phyloP scores from a whole-genome alignment of 2,888 invertebrate genomes.

The Cantharis lateralis region DNA sequence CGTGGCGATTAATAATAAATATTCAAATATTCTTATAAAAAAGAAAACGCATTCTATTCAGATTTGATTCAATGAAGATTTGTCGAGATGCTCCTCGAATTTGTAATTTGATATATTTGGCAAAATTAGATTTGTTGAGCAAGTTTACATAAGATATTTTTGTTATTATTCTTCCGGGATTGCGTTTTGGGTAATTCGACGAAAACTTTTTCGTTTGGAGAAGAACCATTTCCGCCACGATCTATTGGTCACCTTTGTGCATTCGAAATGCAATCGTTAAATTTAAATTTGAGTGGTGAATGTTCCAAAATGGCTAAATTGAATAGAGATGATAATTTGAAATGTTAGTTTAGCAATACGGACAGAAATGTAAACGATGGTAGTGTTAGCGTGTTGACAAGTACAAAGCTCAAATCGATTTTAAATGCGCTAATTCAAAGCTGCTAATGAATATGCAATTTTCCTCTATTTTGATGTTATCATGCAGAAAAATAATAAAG shows the following conservation, averaged over 20 bases:
- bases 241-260: not conserved
- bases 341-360: slow-evolving; percentile 22
- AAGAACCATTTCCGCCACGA: not conserved
- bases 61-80: not conserved
- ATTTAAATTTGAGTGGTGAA: not conserved
- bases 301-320: slow-evolving; percentile 10
- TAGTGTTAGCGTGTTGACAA: slow-evolving; percentile 28
- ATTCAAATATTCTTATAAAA: slow-evolving; percentile 7
- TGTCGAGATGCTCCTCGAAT: slow-evolving; percentile 1
- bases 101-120: not conserved
- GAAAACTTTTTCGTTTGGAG: not conserved
- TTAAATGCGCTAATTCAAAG: slow-evolving; percentile 28
- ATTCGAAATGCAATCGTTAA: not conserved
- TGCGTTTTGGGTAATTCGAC: not conserved
- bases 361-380: slow-evolving; percentile 17
- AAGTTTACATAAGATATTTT: not conserved
- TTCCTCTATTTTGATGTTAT: slow-evolving; percentile 30
- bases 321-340: slow-evolving; percentile 26
- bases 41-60: slow-evolving; percentile 2
- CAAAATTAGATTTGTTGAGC: not conserved
- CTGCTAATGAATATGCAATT: slow-evolving; percentile 33
- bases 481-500: slow-evolving; percentile 36
- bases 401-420: slow-evolving; percentile 26
- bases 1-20: slow-evolving; percentile 13
- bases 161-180: not conserved